phyloP scores from a whole-genome alignment of 2,888 invertebrate genomes.

The Panopea generosa region DNA sequence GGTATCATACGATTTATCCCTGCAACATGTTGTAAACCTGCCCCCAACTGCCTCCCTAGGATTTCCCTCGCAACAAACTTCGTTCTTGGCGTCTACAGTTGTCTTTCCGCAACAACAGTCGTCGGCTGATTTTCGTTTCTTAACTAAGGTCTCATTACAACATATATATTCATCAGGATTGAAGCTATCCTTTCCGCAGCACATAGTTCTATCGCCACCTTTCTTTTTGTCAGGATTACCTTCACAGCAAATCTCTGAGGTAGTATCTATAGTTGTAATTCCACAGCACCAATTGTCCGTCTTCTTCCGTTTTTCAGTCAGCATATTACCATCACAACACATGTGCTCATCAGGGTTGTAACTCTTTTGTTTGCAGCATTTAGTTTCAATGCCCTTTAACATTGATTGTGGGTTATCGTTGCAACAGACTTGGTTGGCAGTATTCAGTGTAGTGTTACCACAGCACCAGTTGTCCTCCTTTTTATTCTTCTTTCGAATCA shows the following conservation, averaged over 20 bases:
- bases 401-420: conserved; percentile 45
- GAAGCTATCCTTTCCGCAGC: conserved; percentile 44
- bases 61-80: conserved; percentile 53
- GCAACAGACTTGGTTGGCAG: conserved; percentile 42
- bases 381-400: conserved; percentile 34
- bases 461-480: conserved; percentile 53
- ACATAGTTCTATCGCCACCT: conserved; percentile 33
- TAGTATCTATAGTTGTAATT: conserved; percentile 42
- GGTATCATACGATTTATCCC: conserved; percentile 42
- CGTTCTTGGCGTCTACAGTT: conserved; percentile 41
- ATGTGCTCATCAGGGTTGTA: conserved; percentile 47
- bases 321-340: conserved; percentile 44
- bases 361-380: conserved; percentile 43
- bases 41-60: conserved; percentile 30
- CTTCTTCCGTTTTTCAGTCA: conserved; percentile 33
- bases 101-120: conserved; percentile 54
- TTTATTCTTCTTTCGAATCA: conserved; percentile 30
- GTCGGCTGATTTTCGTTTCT: conserved; percentile 40
- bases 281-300: conserved; percentile 59
- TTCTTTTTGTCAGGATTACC: conserved; percentile 38
- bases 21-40: conserved; percentile 46
- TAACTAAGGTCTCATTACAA: conserved; percentile 35
- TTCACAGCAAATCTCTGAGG: conserved; percentile 46
- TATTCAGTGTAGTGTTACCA: conserved; percentile 52
- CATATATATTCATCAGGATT: conserved; percentile 38